Evolutionary conservation across 2,888 invertebrate genomes (phyloP), one percentile per base, ranked within the genome.

Genomic region (Hyalella azteca): DNA sequence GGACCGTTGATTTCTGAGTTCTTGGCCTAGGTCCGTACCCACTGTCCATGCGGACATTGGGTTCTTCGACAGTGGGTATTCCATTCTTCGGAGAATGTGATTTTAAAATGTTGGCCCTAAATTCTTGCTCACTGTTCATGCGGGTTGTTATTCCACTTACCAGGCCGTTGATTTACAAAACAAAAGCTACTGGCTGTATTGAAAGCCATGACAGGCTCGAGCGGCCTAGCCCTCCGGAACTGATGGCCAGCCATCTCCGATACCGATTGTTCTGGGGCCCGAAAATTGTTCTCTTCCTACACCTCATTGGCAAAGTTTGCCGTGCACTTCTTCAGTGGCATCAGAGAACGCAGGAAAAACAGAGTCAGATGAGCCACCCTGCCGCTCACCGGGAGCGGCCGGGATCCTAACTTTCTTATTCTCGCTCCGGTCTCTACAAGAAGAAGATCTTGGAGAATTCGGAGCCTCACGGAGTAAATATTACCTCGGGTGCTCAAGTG

Each of bases 221-320:
- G 66, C 36, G 66, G 29, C 66, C 36, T 39, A 5, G 66, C 22
- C 36, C 26, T 39, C 7, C 19, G 36, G 29, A 66, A 66, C 39
- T 66, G 66, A 66, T 66, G 66, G 66, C 66, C 26, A 36, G 66
- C 66, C 22, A 66, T 66, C 66, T 66, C 66, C 66, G 66, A 66
- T 66, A 66, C 36, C 66, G 66, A 66, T 66, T 66, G 66, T 66
- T 66, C 66, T 66, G 36, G 66, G 66, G 32, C 11, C 36, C 66
- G 66, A 66, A 66, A 66, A 66, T 66, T 66, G 66, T 66, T 66
- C 66, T 39, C 66, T 66, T 66, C 66, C 66, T 66, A 66, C 66
- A 66, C 66, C 66, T 66, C 66, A 66, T 66, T 66, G 66, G 66
- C 66, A 66, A 66, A 66, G 66, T 66, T 66, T 66, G 29, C 66